Conservation (phyloP, 2,113 vertebrate species). For the Chaenogobius annularis region DNA sequence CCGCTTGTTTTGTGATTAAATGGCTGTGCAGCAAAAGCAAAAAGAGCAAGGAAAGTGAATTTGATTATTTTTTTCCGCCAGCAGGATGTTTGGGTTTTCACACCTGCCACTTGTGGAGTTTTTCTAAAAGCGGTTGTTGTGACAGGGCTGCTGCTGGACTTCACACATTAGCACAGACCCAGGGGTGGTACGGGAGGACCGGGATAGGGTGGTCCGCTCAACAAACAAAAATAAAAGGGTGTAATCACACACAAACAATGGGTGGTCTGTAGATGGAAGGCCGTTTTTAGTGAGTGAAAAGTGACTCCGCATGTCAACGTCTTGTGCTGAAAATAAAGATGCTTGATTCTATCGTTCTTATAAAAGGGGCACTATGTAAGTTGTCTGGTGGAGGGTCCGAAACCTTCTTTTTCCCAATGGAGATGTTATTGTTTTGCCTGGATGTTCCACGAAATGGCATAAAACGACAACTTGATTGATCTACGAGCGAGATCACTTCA, state of each 20-base stretch:
- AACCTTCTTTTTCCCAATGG: too few species aligned
- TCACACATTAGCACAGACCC: slow-evolving; percentile 19
- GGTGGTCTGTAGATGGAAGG: neutral
- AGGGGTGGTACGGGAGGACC: neutral
- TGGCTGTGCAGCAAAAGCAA: neutral
- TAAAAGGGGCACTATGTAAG: too few species aligned
- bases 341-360: neutral
- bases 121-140: slow-evolving; percentile 23
- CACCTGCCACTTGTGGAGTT: slow-evolving; percentile 35
- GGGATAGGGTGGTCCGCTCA: neutral
- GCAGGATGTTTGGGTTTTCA: slow-evolving; percentile 36
- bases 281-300: neutral
- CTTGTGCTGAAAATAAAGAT: neutral
- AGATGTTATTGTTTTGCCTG: too few species aligned
- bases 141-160: slow-evolving; percentile 22
- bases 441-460: too few species aligned
- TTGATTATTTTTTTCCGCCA: slow-evolving; percentile 22
- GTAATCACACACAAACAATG: neutral
- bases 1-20: too few species aligned
- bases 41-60: slow-evolving; percentile 21
- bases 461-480: too few species aligned
- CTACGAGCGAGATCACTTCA: neutral
- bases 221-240: neutral
- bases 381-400: too few species aligned
- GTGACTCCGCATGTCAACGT: neutral